phyloP scores from a whole-genome alignment of 2,113 vertebrate genomes.

The Channa argus region DNA sequence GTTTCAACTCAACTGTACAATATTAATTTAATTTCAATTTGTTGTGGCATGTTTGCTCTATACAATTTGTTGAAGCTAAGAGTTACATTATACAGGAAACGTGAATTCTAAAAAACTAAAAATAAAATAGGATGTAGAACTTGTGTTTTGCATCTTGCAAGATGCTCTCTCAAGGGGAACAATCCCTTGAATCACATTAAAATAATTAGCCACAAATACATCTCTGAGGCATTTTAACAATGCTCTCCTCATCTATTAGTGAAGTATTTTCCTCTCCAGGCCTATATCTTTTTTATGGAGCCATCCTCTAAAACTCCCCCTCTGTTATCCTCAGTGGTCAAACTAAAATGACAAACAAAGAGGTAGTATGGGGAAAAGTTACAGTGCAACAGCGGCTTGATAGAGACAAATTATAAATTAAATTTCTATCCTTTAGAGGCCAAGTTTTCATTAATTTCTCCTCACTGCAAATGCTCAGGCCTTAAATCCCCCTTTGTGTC shows the following conservation, averaged over 20 bases:
- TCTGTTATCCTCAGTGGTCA: constrained; percentile 48
- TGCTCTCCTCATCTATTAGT: neutral
- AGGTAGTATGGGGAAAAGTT: constrained; percentile 30
- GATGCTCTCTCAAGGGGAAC: too few relatives aligned
- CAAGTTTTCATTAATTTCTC: constrained; percentile 59
- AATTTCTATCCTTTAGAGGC: constrained; percentile 52
- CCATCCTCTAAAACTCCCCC: constrained; percentile 14
- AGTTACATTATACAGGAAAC: neutral
- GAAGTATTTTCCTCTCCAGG: constrained; percentile 1
- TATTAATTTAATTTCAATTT: too few relatives aligned
- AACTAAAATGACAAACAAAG: constrained; percentile 49
- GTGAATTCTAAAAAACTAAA: neutral
- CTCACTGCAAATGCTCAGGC: constrained; percentile 39
- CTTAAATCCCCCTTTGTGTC: constrained; percentile 63
- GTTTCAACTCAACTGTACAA: too few relatives aligned
- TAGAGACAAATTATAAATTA: constrained; percentile 62
- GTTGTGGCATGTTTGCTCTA: neutral
- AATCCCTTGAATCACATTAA: constrained; percentile 18
- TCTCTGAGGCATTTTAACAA: constrained; percentile 19
- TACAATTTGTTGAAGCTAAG: neutral
- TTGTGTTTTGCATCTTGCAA: neutral
- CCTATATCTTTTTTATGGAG: constrained; percentile 26
- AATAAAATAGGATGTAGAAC: neutral
- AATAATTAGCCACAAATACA: constrained; percentile 33
- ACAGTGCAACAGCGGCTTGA: constrained; percentile 34